Evolutionary conservation across 2,888 invertebrate species (phyloP).

Genomic region (Napeogenes sylphis): DNA sequence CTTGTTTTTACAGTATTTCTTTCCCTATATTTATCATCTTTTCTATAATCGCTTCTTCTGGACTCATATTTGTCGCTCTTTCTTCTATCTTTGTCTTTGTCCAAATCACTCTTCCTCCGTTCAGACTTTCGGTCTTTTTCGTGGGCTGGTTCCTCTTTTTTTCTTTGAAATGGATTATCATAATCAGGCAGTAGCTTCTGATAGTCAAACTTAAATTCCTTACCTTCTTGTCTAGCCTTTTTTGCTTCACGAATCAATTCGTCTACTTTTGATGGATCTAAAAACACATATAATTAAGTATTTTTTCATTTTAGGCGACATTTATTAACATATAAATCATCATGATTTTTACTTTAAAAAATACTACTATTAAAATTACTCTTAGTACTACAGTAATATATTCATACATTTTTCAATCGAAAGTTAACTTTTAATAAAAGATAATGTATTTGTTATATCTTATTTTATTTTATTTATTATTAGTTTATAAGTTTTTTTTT

Average conservation of each 20-base stretch:
- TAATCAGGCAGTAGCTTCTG: slow-evolving; percentile 65
- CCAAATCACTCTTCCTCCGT: slow-evolving; percentile 29
- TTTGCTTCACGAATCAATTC: slow-evolving; percentile 68
- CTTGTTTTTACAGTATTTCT: slow-evolving; percentile 35
- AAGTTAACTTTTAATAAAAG: too few relatives aligned
- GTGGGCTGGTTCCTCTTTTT: slow-evolving; percentile 36
- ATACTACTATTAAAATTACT: too few relatives aligned
- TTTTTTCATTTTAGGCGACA: background rate
- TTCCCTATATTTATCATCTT: slow-evolving; percentile 37
- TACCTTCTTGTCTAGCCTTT: slow-evolving; percentile 63
- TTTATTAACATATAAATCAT: too few relatives aligned
- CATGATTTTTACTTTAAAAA: too few relatives aligned
- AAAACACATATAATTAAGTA: slow-evolving; percentile 29
- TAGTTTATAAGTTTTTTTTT: too few relatives aligned
- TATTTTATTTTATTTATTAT: too few relatives aligned
- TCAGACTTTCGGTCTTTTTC: slow-evolving; percentile 34
- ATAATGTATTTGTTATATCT: too few relatives aligned
- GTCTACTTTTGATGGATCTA: slow-evolving; percentile 64
- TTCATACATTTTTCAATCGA: background rate
- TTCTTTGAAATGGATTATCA: slow-evolving; percentile 68
- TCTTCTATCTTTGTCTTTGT: slow-evolving; percentile 33
- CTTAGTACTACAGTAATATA: background rate
- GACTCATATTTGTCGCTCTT: slow-evolving; percentile 38
- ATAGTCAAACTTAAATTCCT: slow-evolving; percentile 66
- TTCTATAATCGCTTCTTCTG: slow-evolving; percentile 37